These are phyloP conservation scores for Polyommatus icarus DNA, from an alignment of 2,888 invertebrate species.

Conservation along the genomic window DNA sequence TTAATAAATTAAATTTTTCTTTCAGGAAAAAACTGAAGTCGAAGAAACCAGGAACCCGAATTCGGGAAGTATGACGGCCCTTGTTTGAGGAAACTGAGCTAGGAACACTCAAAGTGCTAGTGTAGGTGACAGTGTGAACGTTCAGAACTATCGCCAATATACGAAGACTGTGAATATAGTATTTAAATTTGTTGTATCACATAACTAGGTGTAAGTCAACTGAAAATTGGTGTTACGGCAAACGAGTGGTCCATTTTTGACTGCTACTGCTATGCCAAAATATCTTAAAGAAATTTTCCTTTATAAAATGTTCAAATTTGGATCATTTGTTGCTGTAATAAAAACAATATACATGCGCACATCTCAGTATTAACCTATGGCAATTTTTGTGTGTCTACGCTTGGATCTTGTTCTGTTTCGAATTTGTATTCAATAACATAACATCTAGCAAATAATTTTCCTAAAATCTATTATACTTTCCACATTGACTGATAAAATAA, in stretches of 20 bases:
- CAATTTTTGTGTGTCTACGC: not conserved
- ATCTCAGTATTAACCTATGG: conserved; percentile 10
- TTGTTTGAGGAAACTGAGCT: conserved; percentile 48
- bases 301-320: not conserved
- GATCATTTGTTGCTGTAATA: not conserved
- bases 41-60: conserved; percentile 62
- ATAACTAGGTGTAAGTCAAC: conserved; percentile 38
- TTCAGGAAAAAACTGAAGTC: conserved; percentile 57
- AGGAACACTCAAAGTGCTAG: conserved; percentile 18
- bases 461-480: not conserved
- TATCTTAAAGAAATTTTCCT: not conserved
- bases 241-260: conserved; percentile 17
- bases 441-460: not conserved
- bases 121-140: conserved; percentile 27
- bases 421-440: not conserved
- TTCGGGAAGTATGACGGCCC: conserved; percentile 69
- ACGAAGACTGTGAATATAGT: conserved; percentile 69
- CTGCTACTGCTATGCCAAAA: not conserved
- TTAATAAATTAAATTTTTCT: conserved; percentile 35
- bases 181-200: conserved; percentile 54
- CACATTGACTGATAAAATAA: not conserved
- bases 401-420: not conserved
- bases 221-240: not conserved
- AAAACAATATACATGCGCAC: not conserved
- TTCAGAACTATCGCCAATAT: conserved; percentile 48